Evolutionary conservation across 2,888 invertebrate genomes (phyloP).

Genomic region (Caenorhabditis plicata): DNA sequence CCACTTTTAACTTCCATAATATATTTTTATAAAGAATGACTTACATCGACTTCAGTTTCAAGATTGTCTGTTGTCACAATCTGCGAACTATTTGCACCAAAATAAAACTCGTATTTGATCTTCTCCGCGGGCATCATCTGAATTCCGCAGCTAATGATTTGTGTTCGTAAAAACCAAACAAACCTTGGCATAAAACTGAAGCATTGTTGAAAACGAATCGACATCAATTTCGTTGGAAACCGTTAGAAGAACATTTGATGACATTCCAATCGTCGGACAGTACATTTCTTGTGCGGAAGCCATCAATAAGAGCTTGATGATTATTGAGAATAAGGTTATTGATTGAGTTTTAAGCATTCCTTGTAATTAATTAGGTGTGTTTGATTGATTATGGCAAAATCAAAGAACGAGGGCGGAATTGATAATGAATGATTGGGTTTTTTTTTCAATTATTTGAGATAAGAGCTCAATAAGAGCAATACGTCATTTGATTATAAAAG

Average conservation of each 20-base stretch:
- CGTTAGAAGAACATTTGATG: conserved; percentile 39
- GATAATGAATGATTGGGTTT: too few species aligned
- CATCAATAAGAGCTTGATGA: not conserved
- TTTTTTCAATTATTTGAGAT: too few species aligned
- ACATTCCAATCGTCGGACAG: conserved; percentile 41
- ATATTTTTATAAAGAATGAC: not conserved
- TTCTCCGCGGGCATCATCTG: conserved; percentile 19
- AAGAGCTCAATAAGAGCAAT: too few species aligned
- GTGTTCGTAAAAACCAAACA: too few species aligned
- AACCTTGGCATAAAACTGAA: conserved; percentile 31
- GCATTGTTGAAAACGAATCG: conserved; percentile 15
- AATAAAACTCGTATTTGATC: conserved; percentile 29
- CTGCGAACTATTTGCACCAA: conserved; percentile 23
- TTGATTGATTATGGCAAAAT: not conserved
- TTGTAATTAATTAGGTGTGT: not conserved
- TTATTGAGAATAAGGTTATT: conserved; percentile 2
- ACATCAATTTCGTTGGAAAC: conserved; percentile 17
- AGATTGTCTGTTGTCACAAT: conserved; percentile 16
- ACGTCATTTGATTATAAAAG: too few species aligned
- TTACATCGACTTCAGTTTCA: conserved; percentile 15
- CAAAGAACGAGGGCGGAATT: not conserved
- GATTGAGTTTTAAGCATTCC: not conserved
- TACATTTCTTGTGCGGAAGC: conserved; percentile 14
- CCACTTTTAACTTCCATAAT: too few species aligned
- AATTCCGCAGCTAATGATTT: too few species aligned